Conservation (phyloP, 2,113 vertebrate species). For the Cercopithecus mona region DNA sequence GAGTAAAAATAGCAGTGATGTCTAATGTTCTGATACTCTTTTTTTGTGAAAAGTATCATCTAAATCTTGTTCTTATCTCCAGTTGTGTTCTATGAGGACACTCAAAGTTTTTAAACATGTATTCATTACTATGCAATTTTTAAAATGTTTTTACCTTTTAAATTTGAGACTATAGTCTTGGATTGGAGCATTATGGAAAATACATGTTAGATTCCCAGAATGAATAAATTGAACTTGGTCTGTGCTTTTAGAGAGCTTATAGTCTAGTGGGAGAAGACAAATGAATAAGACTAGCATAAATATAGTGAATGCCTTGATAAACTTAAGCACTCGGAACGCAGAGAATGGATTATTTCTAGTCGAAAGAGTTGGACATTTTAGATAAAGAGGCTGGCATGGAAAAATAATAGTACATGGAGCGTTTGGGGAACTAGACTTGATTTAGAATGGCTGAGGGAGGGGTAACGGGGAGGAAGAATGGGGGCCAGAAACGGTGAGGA, state of each 20-base stretch:
- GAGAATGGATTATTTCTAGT: conserved; percentile 7
- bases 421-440: neutral
- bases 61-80: neutral
- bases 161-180: neutral
- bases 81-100: neutral
- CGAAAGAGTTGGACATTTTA: neutral
- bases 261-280: neutral
- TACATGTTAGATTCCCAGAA: neutral
- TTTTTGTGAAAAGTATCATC: neutral
- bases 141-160: neutral
- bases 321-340: neutral
- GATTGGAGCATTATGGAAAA: neutral
- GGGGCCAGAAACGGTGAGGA: neutral
- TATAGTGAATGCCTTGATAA: neutral
- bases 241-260: neutral
- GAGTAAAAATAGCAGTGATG: neutral
- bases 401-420: neutral
- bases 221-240: conserved; percentile 6
- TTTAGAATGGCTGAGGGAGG: neutral
- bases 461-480: neutral
- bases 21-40: neutral
- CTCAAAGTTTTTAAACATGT: neutral
- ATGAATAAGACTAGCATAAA: neutral
- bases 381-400: neutral
- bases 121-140: neutral